Conservation (phyloP, 2,888 invertebrate genomes). For the Pantelozetes paolii region DNA sequence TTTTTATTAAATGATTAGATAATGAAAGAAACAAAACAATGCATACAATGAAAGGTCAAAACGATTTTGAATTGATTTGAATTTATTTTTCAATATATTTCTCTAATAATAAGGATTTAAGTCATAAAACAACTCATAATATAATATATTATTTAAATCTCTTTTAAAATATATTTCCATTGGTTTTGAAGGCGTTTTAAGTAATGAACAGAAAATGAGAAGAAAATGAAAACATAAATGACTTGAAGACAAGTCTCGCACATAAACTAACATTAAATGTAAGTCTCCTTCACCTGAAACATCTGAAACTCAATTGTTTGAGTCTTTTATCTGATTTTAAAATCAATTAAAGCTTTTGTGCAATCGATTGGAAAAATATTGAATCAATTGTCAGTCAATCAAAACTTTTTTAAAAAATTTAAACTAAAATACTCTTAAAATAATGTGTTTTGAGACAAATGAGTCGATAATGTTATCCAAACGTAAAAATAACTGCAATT, state of each 20-base stretch:
- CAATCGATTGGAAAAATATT: slow-evolving; percentile 1
- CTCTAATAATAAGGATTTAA: too few species aligned
- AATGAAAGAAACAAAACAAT: too few species aligned
- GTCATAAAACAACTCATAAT: background rate
- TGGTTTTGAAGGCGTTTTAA: slow-evolving; percentile 19
- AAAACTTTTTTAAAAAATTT: background rate
- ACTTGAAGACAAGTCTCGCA: background rate
- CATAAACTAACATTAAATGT: background rate
- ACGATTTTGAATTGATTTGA: too few species aligned
- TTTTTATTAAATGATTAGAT: background rate
- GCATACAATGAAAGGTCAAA: too few species aligned
- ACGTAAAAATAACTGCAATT: background rate
- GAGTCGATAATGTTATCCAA: background rate
- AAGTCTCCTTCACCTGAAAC: slow-evolving; percentile 19
- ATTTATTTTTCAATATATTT: too few species aligned
- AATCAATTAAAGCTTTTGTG: background rate
- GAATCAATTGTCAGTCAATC: background rate
- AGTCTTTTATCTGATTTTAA: background rate
- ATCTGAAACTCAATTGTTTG: background rate
- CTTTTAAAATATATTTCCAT: slow-evolving; percentile 18
- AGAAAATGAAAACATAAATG: slow-evolving; percentile 1
- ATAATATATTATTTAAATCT: background rate
- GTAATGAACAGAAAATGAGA: slow-evolving; percentile 3
- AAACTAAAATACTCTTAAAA: background rate
- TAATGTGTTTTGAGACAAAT: background rate